A percentile compares a stretch with the other conserved stretches of the same genome.
Conservation (phyloP, 2,888 invertebrate genomes). For the Eubasilissa splendida region DNA sequence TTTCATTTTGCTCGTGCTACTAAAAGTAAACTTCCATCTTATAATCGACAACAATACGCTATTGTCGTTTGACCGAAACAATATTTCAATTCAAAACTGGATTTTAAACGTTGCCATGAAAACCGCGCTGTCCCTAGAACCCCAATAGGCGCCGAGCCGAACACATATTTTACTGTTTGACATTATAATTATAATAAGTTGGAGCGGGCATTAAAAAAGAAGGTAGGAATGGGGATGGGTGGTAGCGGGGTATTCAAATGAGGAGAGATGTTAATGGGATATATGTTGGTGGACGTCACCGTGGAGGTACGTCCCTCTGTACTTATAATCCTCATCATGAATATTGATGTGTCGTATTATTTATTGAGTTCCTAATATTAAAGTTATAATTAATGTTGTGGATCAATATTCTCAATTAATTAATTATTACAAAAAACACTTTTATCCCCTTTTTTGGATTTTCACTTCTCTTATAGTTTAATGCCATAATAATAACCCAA, state of each 20-base stretch:
- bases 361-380: constrained; percentile 49
- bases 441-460: too few relatives aligned
- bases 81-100: too few relatives aligned
- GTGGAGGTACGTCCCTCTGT: background rate
- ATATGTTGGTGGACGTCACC: constrained; percentile 26
- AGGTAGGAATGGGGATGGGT: constrained; percentile 34
- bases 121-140: constrained; percentile 36
- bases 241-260: constrained; percentile 55
- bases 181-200: constrained; percentile 59
- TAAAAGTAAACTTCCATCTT: too few relatives aligned
- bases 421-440: too few relatives aligned
- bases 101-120: constrained; percentile 14
- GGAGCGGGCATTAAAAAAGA: constrained; percentile 57
- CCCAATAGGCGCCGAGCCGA: constrained; percentile 57
- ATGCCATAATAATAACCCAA: too few relatives aligned
- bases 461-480: too few relatives aligned
- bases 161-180: constrained; percentile 59
- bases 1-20: too few relatives aligned
- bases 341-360: constrained; percentile 57
- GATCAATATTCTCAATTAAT: background rate
- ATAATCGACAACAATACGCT: too few relatives aligned
- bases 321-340: constrained; percentile 48
- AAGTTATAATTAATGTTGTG: constrained; percentile 52
- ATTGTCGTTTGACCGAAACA: too few relatives aligned
- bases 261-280: constrained; percentile 58